Conservation (phyloP, 2,797 vertebrate species). For the Centroberyx gerrardi region DNA sequence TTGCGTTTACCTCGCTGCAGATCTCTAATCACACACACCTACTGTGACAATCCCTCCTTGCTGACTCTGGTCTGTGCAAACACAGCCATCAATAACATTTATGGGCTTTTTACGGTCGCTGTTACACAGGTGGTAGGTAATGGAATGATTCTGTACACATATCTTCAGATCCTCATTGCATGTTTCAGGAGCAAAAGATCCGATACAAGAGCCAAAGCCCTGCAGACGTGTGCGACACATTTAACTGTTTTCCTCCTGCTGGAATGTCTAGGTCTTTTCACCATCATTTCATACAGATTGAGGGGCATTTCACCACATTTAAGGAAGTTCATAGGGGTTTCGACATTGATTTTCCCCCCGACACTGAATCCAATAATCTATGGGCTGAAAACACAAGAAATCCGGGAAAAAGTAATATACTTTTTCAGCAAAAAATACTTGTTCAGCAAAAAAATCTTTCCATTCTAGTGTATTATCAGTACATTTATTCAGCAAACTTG, state of each 20-base stretch:
- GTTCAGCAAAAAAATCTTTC: slow-evolving; percentile 42
- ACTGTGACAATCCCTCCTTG: slow-evolving; percentile 83
- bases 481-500: not conserved
- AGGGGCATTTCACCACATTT: slow-evolving; percentile 50
- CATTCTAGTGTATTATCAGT: not conserved
- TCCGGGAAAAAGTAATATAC: slow-evolving; percentile 67
- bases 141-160: slow-evolving; percentile 76
- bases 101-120: slow-evolving; percentile 66
- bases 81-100: slow-evolving; percentile 84
- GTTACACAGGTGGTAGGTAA: slow-evolving; percentile 63
- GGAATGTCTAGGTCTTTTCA: slow-evolving; percentile 83
- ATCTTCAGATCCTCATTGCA: slow-evolving; percentile 79
- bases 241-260: slow-evolving; percentile 78
- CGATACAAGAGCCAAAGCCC: slow-evolving; percentile 82
- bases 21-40: slow-evolving; percentile 65
- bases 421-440: slow-evolving; percentile 63
- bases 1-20: slow-evolving; percentile 80
- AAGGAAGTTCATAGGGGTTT: slow-evolving; percentile 67
- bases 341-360: slow-evolving; percentile 74
- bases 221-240: slow-evolving; percentile 85
- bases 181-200: slow-evolving; percentile 77
- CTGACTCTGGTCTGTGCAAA: slow-evolving; percentile 79
- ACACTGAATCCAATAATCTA: slow-evolving; percentile 82
- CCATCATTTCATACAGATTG: slow-evolving; percentile 78
- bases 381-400: slow-evolving; percentile 80